Evolutionary conservation across 1,140 invertebrate species (phyloP), one percentile per base, ranked within the genome.

Genomic region (Epicauta chinensis): DNA sequence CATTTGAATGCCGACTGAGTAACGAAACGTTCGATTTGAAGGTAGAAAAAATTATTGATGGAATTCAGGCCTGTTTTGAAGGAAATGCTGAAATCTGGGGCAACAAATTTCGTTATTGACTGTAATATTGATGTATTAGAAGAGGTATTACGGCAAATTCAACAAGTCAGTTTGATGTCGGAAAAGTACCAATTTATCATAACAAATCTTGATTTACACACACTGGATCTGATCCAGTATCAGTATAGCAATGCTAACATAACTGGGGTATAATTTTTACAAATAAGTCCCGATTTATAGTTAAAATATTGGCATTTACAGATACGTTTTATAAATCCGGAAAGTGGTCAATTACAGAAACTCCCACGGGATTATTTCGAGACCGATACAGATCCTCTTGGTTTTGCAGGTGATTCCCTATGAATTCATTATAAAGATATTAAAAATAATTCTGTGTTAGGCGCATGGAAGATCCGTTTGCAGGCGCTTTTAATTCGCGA

Each of bases 241-340:
- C 83, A 87, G 67, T 86, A 89, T 65, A 83, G 82, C 2, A 87
- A 87, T 13, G 82, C 86, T 0, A 93, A 92, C 63, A 88, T 93
- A 35, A 91, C 89, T 16, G 86, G 81, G 2, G 69, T 63, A 49
- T 51, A 15, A 13, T 14, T 17, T 16, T 40, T 38, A 13, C 36
- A 7, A 7, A 23, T 23, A 23, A 23, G 7, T 5, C 7, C 23
- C 23, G 7, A 23, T 23, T 23, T 23, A 23, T 23, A 3, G 7
- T 23, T 23, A 23, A 23, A 23, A 23, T 23, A 23, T 23, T 5
- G 23, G 2, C 7, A 5, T 23, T 23, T 23, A 23, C 7, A 23
- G 23, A 23, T 23, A 7, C 23, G 23, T 7, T 23, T 23, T 7
- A 23, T 23, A 23, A 23, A 23, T 23, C 23, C 23, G 7, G 23